Evolutionary conservation across 2,113 vertebrate genomes (phyloP).

Genomic region (Odontophorus gujanensis): DNA sequence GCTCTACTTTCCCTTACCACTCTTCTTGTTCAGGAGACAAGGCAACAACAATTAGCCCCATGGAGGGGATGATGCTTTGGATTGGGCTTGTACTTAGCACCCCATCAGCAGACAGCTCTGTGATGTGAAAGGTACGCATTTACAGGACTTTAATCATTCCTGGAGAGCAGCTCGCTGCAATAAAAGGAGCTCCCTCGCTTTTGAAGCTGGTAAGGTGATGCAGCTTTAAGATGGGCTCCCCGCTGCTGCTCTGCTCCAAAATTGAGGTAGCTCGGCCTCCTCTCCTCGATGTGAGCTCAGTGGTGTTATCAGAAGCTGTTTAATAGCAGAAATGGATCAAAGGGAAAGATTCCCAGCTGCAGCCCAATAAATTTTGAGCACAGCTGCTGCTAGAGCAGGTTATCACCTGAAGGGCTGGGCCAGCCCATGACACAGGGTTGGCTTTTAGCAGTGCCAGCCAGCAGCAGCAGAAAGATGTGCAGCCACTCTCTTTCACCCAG

Average conservation of each 20-base stretch:
- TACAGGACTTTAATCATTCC: neutral
- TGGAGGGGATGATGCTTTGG: neutral
- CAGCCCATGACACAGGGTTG: neutral
- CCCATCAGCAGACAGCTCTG: neutral
- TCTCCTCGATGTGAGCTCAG: neutral
- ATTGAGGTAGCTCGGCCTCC: neutral
- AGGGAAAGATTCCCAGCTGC: neutral
- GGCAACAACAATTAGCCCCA: neutral
- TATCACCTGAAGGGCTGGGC: neutral
- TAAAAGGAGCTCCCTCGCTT: neutral
- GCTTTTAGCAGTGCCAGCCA: neutral
- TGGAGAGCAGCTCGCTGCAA: neutral
- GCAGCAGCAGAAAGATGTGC: neutral
- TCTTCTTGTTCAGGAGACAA: neutral
- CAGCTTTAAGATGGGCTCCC: neutral
- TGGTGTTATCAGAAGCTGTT: neutral
- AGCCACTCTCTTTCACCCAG: neutral
- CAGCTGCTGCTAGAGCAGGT: neutral
- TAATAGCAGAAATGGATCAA: neutral
- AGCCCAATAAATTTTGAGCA: neutral
- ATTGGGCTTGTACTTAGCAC: neutral
- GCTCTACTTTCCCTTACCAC: neutral
- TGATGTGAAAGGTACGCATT: neutral
- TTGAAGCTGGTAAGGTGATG: neutral
- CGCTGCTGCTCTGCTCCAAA: neutral